phyloP scores from a whole-genome alignment of 2,113 vertebrate genomes.

The Argyrosomus japonicus region DNA sequence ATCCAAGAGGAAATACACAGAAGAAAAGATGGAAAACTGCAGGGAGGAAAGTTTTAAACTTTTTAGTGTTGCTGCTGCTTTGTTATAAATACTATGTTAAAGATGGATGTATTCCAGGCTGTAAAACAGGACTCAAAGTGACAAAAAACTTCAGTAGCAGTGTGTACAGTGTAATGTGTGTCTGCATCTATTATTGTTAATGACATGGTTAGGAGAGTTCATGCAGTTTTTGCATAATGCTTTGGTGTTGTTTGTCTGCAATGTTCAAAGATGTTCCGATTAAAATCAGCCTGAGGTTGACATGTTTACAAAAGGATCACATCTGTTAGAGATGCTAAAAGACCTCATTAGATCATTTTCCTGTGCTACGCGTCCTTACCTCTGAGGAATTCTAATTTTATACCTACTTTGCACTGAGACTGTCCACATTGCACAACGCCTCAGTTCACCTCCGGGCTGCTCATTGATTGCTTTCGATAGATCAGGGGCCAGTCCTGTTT shows the following conservation, averaged over 20 bases:
- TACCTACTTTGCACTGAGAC: conserved; percentile 20
- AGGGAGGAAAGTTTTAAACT: conserved; percentile 2
- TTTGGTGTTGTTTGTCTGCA: neutral
- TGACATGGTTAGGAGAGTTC: conserved; percentile 21
- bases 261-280: neutral
- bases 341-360: conserved; percentile 33
- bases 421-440: conserved; percentile 2
- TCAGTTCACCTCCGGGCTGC: conserved; percentile 36
- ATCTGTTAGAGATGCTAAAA: conserved; percentile 19
- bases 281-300: conserved; percentile 7
- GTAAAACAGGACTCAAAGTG: conserved; percentile 9
- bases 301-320: conserved; percentile 25
- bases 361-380: neutral
- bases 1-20: neutral
- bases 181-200: neutral
- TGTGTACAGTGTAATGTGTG: neutral
- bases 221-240: neutral
- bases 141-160: neutral
- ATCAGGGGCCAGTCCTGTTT: conserved; percentile 55
- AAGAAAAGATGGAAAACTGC: neutral
- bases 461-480: conserved; percentile 64
- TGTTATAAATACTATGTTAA: conserved; percentile 4
- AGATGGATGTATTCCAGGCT: neutral
- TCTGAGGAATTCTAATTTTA: conserved; percentile 30
- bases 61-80: conserved; percentile 15